Evolutionary conservation across 2,797 vertebrate species (phyloP).

Genomic region (Crenichthys baileyi): DNA sequence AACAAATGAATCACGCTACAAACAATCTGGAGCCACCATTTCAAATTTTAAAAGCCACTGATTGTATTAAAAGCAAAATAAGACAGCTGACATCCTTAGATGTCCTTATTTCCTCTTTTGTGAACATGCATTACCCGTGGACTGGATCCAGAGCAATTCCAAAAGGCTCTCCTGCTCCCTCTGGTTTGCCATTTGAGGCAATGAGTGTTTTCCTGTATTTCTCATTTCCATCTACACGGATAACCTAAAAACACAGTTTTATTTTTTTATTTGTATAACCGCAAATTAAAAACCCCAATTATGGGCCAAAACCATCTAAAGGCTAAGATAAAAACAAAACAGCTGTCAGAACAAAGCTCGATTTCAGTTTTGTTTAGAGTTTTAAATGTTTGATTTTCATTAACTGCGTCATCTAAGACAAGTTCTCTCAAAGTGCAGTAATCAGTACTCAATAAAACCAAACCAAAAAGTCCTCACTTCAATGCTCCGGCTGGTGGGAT

Average conservation of each 20-base stretch:
- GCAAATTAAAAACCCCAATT: background rate
- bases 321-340: background rate
- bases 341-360: background rate
- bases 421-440: background rate
- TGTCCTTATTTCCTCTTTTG: background rate
- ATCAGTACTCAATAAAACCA: background rate
- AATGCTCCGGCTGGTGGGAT: slow-evolving; percentile 72
- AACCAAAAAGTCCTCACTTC: slow-evolving; percentile 67
- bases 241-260: slow-evolving; percentile 60
- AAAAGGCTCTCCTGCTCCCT: slow-evolving; percentile 71
- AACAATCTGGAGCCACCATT: background rate
- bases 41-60: background rate
- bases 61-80: background rate
- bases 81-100: background rate
- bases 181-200: slow-evolving; percentile 76
- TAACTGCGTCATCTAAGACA: background rate
- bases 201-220: slow-evolving; percentile 78
- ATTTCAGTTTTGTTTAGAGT: background rate
- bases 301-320: background rate
- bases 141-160: slow-evolving; percentile 80
- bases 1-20: background rate
- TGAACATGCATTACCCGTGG: slow-evolving; percentile 69
- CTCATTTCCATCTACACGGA: slow-evolving; percentile 79
- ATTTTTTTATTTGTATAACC: background rate
- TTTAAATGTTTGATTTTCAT: too few species aligned